These are phyloP conservation scores for Potamarius usumacintae DNA, from an alignment of 2,113 vertebrate genomes.

Conservation along the genomic window DNA sequence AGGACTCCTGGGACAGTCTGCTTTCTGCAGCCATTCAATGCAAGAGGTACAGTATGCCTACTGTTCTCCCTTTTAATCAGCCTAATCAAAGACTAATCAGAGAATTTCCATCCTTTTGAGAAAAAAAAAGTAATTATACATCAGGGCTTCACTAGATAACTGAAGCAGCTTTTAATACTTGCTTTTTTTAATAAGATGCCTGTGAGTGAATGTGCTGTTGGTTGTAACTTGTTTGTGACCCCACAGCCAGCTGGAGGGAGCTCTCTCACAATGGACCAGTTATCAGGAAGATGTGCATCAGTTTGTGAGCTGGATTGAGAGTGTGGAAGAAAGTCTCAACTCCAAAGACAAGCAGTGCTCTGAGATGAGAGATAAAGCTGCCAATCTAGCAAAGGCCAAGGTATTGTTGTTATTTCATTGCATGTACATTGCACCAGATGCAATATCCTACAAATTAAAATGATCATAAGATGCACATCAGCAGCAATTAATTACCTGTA, in stretches of 20 bases:
- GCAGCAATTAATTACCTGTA: background rate
- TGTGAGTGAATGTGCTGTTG: background rate
- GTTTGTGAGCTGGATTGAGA: constrained; percentile 92
- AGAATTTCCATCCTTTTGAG: background rate
- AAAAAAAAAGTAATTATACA: background rate
- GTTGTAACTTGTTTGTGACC: background rate
- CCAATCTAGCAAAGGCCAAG: constrained; percentile 89
- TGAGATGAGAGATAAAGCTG: constrained; percentile 89
- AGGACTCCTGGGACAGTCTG: constrained; percentile 87
- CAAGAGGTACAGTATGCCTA: constrained; percentile 80
- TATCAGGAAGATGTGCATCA: constrained; percentile 93
- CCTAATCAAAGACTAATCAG: background rate
- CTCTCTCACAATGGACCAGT: constrained; percentile 95
- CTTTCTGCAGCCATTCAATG: constrained; percentile 87
- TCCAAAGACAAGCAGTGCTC: constrained; percentile 80
- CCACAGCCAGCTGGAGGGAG: constrained; percentile 90
- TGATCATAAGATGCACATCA: background rate
- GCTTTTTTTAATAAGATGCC: background rate
- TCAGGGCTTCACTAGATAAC: background rate
- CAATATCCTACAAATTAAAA: background rate
- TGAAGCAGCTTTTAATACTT: background rate
- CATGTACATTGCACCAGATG: background rate
- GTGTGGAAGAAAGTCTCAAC: constrained; percentile 81
- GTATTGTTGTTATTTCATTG: constrained; percentile 60
- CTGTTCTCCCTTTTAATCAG: background rate